Base-by-base conservation (phyloP, 2,113 vertebrate species). In the Megatriorchis doriae region DNA sequence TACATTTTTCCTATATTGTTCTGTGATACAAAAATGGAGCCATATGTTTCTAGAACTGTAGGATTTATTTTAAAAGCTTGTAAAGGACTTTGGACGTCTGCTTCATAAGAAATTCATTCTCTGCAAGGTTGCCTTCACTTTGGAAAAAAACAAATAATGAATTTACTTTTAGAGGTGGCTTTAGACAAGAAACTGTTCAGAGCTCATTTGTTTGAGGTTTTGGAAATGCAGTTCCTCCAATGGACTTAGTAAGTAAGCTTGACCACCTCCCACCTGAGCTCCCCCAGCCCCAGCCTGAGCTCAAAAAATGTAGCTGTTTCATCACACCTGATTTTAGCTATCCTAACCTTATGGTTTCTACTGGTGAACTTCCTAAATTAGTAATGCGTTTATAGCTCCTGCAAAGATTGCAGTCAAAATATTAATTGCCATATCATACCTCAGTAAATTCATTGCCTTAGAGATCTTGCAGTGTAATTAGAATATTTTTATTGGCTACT, bases 31-130 rank as follows among this genome's bases (percentile, higher is more conserved):
- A 62, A 66, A 94, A 27, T 21, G 16, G 62, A 62, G 36, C 52
- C 71, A 38, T 62, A 8, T 74, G 58, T 91, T 94, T 86, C 66
- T 85, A 50, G 87, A 81, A 47, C 38, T 59, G 42, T 22, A 43
- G 81, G 12, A 56, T 92, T 91, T 75, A 25, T 42, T 94, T 96
- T 85, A 83, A 85, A 90, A 80, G 36, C 89, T 93, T 91, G 66
- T 80, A 55, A 75, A 91, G 50, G 59, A 70, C 75, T 94, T 93
- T 70, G 42, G 26, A 68, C 38, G 17, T 68, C 74, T 89, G 45
- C 53, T 94, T 72, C 92, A 48, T 26, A 66, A 89, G 45, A n/a
- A 88, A 62, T 73, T 93, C 29, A 55, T 1, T 75, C 43, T 81
- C 85, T 87, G 20, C 34, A 47, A 70, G 11, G 40, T 74, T 93